phyloP scores from a whole-genome alignment of 1,140 invertebrate genomes.

The Zaprionus gabonicus region DNA sequence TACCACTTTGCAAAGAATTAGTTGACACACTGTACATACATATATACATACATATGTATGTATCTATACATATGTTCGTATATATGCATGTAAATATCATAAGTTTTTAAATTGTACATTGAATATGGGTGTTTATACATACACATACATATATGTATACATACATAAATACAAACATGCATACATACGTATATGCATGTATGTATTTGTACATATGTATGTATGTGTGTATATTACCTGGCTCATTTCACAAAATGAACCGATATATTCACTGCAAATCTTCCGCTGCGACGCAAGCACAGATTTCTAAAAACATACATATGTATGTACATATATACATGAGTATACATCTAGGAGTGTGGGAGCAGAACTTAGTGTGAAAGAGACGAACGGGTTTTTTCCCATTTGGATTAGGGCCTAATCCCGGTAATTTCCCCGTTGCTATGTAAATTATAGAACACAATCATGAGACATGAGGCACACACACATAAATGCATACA shows the following conservation, averaged over 20 bases:
- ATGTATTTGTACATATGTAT: not conserved
- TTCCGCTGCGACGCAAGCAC: not conserved
- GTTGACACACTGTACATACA: no score
- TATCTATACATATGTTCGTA: not conserved
- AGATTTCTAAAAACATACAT: not conserved
- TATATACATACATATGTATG: no score
- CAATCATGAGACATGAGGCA: slow-evolving; percentile 16
- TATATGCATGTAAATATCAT: no score
- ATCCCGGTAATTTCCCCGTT: not conserved
- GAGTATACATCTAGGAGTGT: not conserved
- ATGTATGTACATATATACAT: no score
- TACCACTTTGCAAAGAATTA: no score
- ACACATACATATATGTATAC: not conserved
- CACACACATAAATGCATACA: slow-evolving; percentile 12
- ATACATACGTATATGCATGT: no score
- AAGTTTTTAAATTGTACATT: no score
- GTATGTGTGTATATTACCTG: not conserved
- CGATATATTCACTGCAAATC: not conserved
- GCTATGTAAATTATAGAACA: slow-evolving; percentile 7
- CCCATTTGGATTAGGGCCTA: not conserved
- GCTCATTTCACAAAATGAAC: not conserved
- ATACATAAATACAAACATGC: not conserved
- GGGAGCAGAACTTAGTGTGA: not conserved
- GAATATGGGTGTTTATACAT: no score
- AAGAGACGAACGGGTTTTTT: not conserved